Evolutionary conservation across 2,797 vertebrate genomes (phyloP).

Genomic region (Vespertilio murinus): DNA sequence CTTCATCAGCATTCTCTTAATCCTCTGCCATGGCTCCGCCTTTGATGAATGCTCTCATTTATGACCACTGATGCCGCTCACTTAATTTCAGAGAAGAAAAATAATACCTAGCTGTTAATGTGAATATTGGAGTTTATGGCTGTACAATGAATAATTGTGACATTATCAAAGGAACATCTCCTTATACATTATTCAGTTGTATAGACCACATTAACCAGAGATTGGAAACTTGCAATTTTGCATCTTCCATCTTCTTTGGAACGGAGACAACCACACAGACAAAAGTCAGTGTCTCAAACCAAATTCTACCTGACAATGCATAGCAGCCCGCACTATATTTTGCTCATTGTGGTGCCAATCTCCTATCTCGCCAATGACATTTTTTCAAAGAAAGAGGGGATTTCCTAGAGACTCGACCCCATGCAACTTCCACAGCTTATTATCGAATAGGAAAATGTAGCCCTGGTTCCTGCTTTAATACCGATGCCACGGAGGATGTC

Average conservation of each 20-base stretch:
- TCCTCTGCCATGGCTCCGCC: conserved; percentile 88
- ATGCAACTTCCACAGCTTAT: conserved; percentile 98
- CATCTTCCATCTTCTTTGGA: conserved; percentile 95
- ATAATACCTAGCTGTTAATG: conserved; percentile 87
- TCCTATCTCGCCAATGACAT: conserved; percentile 98
- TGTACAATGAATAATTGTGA: conserved; percentile 92
- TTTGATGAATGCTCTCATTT: conserved; percentile 92
- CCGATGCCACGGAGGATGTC: conserved; percentile 86
- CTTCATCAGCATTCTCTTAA: conserved; percentile 91
- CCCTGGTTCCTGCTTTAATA: conserved; percentile 90
- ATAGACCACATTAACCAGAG: conserved; percentile 90
- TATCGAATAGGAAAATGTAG: conserved; percentile 90
- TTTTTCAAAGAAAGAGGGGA: conserved; percentile 99
- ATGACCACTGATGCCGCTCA: conserved; percentile 88
- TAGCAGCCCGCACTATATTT: conserved; percentile 98
- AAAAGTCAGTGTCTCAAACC: conserved; percentile 99
- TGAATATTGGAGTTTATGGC: conserved; percentile 88
- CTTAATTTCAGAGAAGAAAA: conserved; percentile 88
- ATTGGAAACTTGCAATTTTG: conserved; percentile 93
- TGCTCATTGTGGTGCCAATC: conserved; percentile 99
- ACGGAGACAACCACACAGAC: conserved; percentile 94
- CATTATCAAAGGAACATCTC: conserved; percentile 89
- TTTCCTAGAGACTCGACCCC: conserved; percentile 99
- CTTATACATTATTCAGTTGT: conserved; percentile 89
- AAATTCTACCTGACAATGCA: conserved; percentile 99